Evolutionary conservation across 2,113 vertebrate genomes (phyloP), one percentile per base, ranked within the genome.

Genomic region (Apodemus speciosus): DNA sequence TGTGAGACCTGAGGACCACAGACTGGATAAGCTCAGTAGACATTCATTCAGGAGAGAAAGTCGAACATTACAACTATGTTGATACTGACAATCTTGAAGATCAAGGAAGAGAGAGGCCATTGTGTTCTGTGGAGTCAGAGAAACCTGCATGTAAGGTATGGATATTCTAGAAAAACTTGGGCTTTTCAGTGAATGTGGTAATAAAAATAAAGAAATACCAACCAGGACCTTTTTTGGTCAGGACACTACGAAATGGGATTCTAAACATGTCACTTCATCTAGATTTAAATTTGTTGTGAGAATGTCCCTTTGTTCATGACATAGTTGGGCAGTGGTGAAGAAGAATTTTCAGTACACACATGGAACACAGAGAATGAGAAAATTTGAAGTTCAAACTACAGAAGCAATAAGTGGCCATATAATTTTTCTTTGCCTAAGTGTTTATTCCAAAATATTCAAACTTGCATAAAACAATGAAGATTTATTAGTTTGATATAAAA

Each of bases 391-490:
- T 87, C 23, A 25, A 81, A 83, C 62, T 73, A 56, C 56, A 87
- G 68, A 21, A 25, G 14, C 25, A 30, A 30, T 38, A 80, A 53
- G 66, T 68, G 23, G 30, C 72, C 38, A 9, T 73, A 73, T 94
- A 68, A 38, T 75, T 84, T 76, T 71, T 18, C 77, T 38, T 75
- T 20, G 30, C 49, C 43, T 90, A 3, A 30, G 38, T 53, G 51
- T 32, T 11, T 38, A 72, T 9, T 53, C 66, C 35, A 69, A 30
- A 71, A n/a, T 13, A n/a, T 11, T 79, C 9, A 35, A 77, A 81
- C 83, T 62, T 43, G 25, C 64, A 91, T n/a, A 8, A 94, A 89
- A 0, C n/a, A 43, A 81, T 87, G 58, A 89, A 89, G 30, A 73
- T 75, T 3, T 69, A 51, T 69, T 3, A 73, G 51, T 89, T 15